Conservation (phyloP, 1,140 invertebrate genomes). For the Zaprionus lachaisei region DNA sequence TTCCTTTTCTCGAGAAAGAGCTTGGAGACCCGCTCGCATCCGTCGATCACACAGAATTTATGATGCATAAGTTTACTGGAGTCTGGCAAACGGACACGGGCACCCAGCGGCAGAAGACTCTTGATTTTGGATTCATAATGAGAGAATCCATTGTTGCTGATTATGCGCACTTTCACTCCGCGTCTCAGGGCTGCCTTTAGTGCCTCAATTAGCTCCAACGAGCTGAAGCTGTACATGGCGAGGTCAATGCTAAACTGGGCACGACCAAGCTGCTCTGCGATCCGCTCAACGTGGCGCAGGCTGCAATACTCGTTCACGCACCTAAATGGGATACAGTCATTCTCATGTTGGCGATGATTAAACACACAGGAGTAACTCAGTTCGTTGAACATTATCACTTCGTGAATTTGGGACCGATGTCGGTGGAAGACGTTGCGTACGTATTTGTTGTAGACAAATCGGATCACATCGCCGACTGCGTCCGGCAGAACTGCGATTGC, state of each 20-base stretch:
- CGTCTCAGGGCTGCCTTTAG: neutral
- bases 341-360: neutral
- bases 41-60: constrained; percentile 16
- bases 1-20: neutral
- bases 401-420: neutral
- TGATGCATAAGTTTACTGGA: constrained; percentile 5
- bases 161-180: neutral
- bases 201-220: neutral
- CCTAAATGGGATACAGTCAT: neutral
- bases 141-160: neutral
- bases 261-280: neutral
- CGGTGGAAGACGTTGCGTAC: neutral
- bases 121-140: neutral
- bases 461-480: neutral
- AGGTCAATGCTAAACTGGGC: constrained; percentile 8
- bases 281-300: neutral
- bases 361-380: neutral
- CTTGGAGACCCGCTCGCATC: neutral
- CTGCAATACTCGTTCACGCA: neutral
- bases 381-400: constrained; percentile 20
- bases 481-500: neutral
- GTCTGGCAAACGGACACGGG: neutral
- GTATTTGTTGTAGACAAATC: neutral
- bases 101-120: neutral
- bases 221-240: neutral